Evolutionary conservation across 2,113 vertebrate species (phyloP).

Genomic region (Hippocampus comes): DNA sequence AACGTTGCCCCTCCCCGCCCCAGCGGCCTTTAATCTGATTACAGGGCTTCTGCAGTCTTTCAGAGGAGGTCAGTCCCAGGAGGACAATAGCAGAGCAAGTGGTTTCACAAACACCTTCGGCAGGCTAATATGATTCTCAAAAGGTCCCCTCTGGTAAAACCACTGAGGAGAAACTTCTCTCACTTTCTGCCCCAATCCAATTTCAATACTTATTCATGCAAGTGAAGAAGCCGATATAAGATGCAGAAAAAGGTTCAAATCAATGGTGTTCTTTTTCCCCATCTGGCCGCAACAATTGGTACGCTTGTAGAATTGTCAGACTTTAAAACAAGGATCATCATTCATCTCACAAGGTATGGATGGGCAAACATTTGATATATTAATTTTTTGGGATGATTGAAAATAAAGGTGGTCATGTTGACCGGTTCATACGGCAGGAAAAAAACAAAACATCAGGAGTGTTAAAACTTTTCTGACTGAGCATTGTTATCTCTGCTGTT

Average conservation of each 20-base stretch:
- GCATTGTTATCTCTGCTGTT: neutral
- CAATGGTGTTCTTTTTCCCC: neutral
- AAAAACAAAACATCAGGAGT: too few relatives aligned
- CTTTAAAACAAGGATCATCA: too few relatives aligned
- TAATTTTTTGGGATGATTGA: too few relatives aligned
- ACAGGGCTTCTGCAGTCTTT: constrained; percentile 87
- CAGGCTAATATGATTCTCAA: constrained; percentile 71
- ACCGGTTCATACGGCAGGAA: too few relatives aligned
- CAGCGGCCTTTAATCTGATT: constrained; percentile 96
- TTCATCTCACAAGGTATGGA: too few relatives aligned
- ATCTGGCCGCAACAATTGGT: neutral
- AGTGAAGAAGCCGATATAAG: neutral
- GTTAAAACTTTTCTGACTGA: too few relatives aligned
- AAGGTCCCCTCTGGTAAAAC: constrained; percentile 49
- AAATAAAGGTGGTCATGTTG: too few relatives aligned
- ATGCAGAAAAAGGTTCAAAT: neutral
- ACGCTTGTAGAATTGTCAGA: neutral
- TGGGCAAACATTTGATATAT: too few relatives aligned
- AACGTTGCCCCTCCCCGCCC: constrained; percentile 65
- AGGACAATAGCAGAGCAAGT: constrained; percentile 76
- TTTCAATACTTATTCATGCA: neutral
- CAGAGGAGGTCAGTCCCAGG: constrained; percentile 67
- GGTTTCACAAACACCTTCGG: constrained; percentile 73
- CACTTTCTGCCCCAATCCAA: constrained; percentile 15
- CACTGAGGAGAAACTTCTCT: constrained; percentile 60